Conservation (phyloP, 2,113 vertebrate species). For the Tragelaphus strepsiceros region DNA sequence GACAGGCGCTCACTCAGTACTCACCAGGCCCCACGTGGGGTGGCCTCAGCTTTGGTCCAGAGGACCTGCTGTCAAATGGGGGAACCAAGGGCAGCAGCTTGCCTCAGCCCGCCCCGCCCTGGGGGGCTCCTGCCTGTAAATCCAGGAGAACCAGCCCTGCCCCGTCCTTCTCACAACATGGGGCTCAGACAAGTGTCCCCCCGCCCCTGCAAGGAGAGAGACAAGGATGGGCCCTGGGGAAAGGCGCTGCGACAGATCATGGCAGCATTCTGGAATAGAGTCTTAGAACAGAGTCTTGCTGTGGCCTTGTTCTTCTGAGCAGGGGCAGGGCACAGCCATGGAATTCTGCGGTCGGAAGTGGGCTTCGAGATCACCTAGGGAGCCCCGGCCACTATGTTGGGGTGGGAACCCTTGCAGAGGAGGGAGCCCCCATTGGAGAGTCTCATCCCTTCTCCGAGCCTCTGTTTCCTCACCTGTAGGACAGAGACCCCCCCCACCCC, state of each 20-base stretch:
- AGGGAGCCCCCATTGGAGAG: not conserved
- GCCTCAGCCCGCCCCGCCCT: not conserved
- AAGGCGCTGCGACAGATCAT: not conserved
- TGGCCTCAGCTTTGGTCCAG: not conserved
- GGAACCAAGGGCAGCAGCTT: not conserved
- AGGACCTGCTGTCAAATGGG: not conserved
- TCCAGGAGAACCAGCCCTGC: not conserved
- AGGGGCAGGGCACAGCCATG: not conserved
- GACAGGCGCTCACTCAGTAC: accelerated
- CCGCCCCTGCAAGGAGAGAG: not conserved
- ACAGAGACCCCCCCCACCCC: not conserved
- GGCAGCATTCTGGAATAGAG: not conserved
- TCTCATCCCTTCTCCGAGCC: not conserved
- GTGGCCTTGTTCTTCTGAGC: not conserved
- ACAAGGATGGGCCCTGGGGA: not conserved
- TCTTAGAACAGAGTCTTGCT: not conserved
- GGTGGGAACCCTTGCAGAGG: not conserved
- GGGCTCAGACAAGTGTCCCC: not conserved
- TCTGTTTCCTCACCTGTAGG: not conserved
- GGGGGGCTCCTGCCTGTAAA: not conserved
- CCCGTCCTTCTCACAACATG: not conserved
- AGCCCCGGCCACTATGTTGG: not conserved
- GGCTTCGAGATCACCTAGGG: not conserved
- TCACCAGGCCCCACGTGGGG: not conserved
- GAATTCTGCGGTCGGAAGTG: not conserved